These are phyloP conservation scores for Lycaon pictus DNA, from an alignment of 2,113 vertebrate genomes.

Conservation along the genomic window DNA sequence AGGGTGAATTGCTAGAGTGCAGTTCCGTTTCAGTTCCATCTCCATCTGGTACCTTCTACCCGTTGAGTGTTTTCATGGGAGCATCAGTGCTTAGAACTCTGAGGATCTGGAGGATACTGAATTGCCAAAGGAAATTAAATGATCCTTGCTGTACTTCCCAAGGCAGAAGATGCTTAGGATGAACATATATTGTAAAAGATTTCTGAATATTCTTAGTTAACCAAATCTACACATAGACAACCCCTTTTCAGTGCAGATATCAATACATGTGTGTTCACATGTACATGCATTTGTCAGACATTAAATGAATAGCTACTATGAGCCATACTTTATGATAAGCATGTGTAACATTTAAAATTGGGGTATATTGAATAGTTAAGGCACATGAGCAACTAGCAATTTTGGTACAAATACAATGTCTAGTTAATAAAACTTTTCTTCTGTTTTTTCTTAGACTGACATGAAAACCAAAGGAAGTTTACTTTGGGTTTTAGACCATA, in stretches of 20 bases:
- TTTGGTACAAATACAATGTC: neutral
- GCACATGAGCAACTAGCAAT: neutral
- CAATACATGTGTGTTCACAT: too few relatives aligned
- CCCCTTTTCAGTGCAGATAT: neutral
- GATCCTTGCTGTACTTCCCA: slow-evolving; percentile 12
- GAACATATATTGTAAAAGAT: neutral
- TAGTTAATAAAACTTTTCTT: slow-evolving; percentile 14
- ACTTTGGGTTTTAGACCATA: slow-evolving; percentile 97
- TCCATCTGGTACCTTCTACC: neutral
- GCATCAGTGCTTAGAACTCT: neutral
- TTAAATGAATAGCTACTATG: neutral
- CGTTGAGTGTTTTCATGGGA: neutral
- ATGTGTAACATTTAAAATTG: neutral
- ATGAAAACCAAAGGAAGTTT: slow-evolving; percentile 93
- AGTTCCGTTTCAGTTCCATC: neutral
- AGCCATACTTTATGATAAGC: neutral
- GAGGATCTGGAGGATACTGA: neutral
- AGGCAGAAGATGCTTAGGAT: neutral
- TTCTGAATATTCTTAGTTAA: slow-evolving; percentile 7
- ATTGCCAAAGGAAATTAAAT: slow-evolving; percentile 1
- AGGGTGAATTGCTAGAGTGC: neutral
- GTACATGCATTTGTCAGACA: neutral
- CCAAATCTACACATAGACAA: neutral
- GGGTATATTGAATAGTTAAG: neutral
- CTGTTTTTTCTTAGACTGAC: slow-evolving; percentile 90